phyloP scores from a whole-genome alignment of 2,113 vertebrate genomes.

The Puffinus mauretanicus region DNA sequence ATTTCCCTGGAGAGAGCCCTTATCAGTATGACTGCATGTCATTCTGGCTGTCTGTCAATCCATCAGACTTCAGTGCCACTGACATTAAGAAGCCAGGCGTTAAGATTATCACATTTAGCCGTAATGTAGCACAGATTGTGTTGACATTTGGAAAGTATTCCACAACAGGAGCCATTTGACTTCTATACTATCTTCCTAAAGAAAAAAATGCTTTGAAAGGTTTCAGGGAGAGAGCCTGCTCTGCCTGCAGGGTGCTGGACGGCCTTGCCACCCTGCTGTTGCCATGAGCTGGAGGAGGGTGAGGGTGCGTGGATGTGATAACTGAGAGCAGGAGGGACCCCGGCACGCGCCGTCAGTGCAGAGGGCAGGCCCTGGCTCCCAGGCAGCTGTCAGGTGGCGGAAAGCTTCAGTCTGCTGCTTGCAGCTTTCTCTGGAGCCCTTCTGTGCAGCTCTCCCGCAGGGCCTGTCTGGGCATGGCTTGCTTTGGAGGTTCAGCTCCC shows the following conservation, averaged over 20 bases:
- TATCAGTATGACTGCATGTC: constrained; percentile 50
- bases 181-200: constrained; percentile 63
- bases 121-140: constrained; percentile 75
- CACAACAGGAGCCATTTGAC: constrained; percentile 73
- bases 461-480: background rate
- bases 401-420: background rate
- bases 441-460: background rate
- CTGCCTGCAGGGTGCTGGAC: background rate
- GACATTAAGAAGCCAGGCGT: constrained; percentile 73
- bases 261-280: background rate
- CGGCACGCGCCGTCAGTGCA: fast-evolving
- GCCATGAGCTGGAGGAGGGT: background rate
- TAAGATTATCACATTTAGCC: constrained; percentile 69
- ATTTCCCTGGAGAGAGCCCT: constrained; percentile 63
- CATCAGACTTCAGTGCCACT: constrained; percentile 51
- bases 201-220: background rate
- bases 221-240: background rate
- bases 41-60: constrained; percentile 67
- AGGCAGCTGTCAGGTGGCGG: fast-evolving
- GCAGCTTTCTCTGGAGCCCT: background rate
- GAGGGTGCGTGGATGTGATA: fast-evolving
- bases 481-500: background rate
- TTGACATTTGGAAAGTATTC: constrained; percentile 78
- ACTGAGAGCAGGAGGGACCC: background rate
- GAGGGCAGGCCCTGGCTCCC: background rate